Base-by-base conservation (phyloP, 2,797 vertebrate species). In the Clangula hyemalis region DNA sequence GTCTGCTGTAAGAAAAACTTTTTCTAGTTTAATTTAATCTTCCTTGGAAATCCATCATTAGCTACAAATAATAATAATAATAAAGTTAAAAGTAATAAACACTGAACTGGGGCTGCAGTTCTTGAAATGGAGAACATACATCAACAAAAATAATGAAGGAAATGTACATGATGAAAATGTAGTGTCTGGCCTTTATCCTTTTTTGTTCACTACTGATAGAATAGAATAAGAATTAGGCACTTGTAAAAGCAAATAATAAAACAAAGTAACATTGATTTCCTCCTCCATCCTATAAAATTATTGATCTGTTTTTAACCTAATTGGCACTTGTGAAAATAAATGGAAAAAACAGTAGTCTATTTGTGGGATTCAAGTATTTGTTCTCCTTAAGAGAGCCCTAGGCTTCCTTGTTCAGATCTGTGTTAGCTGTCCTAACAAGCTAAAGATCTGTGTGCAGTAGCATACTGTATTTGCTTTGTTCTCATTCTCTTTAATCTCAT, bases 281-380 rank as follows among this genome's bases (percentile, higher is more conserved):
- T 79, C 18, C 39, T 85, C 87, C 79, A 57, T 69, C 36, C 53
- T 89, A 93, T 86, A 79, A 92, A 93, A 74, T 70, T 94, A 94
- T 89, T 74, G 93, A 96, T 97, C 81, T 95, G 87, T 62, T 97
- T 96, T 92, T 95, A 95, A 89, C 72, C 85, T 97, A 97, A 98
- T 96, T 97, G 96, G 96, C 69, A 95, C 95, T 97, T 96, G 80
- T 85, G 91, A 94, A 95, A 94, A 85, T 90, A 95, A 94, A 78
- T 96, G 94, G 93, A 87, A 94, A 87, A 97, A 76, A 3, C 69
- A 85, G 82, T 82, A 77, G 64, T 82, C 69, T 91, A 3, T 91
- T 88, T 79, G 51, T 92, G 89, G 36, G 36, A 57, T 92, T 96
- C 85, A 94, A 96, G 95, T 95, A 86, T 89, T 95, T 97, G 71